Evolutionary conservation across 2,888 invertebrate genomes (phyloP).

Genomic region (Acrocera orbiculus): DNA sequence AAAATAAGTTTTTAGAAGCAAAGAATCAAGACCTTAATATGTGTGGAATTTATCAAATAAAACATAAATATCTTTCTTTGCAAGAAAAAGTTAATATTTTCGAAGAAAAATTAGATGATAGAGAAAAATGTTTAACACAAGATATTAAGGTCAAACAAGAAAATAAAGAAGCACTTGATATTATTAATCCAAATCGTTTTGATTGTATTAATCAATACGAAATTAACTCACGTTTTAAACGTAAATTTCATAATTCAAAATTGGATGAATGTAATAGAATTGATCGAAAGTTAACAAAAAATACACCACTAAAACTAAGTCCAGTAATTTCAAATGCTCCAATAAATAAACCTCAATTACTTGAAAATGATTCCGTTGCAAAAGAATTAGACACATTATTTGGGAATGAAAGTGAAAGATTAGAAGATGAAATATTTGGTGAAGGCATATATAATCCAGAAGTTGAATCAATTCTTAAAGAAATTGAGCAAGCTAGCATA

Average conservation of each 20-base stretch:
- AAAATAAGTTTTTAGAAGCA: background rate
- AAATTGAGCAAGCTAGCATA: conserved; percentile 12
- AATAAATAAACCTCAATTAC: background rate
- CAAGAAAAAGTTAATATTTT: conserved; percentile 24
- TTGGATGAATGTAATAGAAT: no score
- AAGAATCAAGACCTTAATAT: background rate
- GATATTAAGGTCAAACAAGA: no score
- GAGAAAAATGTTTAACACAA: no score
- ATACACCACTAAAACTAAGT: background rate
- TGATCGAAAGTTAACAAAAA: no score
- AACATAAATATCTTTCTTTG: conserved; percentile 9
- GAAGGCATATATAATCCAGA: conserved; percentile 17
- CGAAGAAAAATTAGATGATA: conserved; percentile 16
- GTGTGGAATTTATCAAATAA: background rate
- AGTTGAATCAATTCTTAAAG: conserved; percentile 17
- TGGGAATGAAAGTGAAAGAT: conserved; percentile 18
- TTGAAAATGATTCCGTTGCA: conserved; percentile 18
- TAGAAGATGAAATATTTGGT: conserved; percentile 24
- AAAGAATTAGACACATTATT: conserved; percentile 22
- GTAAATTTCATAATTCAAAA: no score
- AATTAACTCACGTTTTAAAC: no score
- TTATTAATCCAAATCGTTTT: no score
- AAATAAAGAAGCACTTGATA: conserved; percentile 1
- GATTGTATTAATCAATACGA: no score
- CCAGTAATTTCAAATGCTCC: background rate